Conservation (phyloP, 2,888 invertebrate species). For the Hypomecis punctinalis region DNA sequence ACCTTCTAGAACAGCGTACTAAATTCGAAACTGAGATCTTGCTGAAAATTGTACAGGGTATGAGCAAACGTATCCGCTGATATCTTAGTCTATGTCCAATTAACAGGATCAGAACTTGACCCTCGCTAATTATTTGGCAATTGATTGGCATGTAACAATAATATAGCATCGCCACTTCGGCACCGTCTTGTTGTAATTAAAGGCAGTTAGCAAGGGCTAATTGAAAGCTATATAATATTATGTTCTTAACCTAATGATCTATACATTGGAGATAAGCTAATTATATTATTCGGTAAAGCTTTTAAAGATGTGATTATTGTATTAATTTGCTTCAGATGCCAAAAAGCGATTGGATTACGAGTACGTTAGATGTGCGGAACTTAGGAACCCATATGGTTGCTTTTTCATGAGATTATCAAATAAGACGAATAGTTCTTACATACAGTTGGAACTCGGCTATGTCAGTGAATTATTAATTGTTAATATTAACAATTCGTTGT, state of each 20-base stretch:
- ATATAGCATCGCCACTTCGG: slow-evolving; percentile 4
- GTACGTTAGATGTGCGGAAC: too few species aligned
- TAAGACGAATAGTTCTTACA: too few species aligned
- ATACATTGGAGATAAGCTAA: slow-evolving; percentile 4
- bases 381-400: too few species aligned
- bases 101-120: neutral
- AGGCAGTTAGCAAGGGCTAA: slow-evolving; percentile 13
- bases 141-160: slow-evolving; percentile 19
- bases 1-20: too few species aligned
- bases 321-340: neutral
- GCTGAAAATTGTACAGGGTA: too few species aligned
- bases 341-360: too few species aligned
- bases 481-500: too few species aligned
- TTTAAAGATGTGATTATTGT: slow-evolving; percentile 4
- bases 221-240: slow-evolving; percentile 11
- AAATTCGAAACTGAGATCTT: too few species aligned
- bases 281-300: slow-evolving; percentile 2
- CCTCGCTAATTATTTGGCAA: slow-evolving; percentile 11
- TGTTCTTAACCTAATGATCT: neutral
- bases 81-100: neutral
- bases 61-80: too few species aligned
- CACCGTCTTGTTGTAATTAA: slow-evolving; percentile 18
- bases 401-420: too few species aligned
- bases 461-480: too few species aligned
- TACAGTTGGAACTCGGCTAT: too few species aligned